These are phyloP conservation scores for Quiscalus mexicanus DNA, from an alignment of 2,113 vertebrate genomes.

Conservation along the genomic window DNA sequence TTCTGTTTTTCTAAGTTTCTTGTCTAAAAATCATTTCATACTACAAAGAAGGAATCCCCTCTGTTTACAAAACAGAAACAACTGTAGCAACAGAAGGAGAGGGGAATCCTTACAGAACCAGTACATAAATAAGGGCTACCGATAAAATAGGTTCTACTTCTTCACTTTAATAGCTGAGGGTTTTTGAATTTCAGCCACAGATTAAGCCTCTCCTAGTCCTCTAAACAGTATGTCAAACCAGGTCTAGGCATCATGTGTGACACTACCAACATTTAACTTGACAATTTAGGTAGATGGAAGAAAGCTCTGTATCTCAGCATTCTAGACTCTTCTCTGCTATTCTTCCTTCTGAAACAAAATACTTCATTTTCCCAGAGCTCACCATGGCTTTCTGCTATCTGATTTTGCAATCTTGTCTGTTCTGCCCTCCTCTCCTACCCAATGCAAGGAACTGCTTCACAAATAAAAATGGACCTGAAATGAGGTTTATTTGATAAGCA, in stretches of 20 bases:
- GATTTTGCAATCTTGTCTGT: not conserved
- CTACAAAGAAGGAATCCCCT: not conserved
- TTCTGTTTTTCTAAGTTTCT: not conserved
- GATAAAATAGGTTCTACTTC: not conserved
- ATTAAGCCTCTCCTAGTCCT: not conserved
- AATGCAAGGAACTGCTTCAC: not conserved
- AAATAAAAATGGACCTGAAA: conserved; percentile 32
- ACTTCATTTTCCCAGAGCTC: not conserved
- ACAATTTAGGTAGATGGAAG: not conserved
- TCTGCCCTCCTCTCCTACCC: not conserved
- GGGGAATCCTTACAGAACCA: not conserved
- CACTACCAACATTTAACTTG: not conserved
- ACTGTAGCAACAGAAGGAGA: not conserved
- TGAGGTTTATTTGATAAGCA: conserved; percentile 34
- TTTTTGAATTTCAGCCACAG: not conserved
- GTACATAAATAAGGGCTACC: not conserved
- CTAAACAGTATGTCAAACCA: not conserved
- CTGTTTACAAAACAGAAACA: not conserved
- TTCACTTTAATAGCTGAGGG: not conserved
- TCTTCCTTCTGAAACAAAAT: not conserved
- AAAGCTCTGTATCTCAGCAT: not conserved
- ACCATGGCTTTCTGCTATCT: not conserved
- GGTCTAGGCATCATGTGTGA: not conserved
- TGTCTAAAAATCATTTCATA: not conserved
- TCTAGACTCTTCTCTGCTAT: not conserved